These are phyloP conservation scores for Nyctibius bracteatus DNA, from an alignment of 2,113 vertebrate genomes.

Conservation along the genomic window DNA sequence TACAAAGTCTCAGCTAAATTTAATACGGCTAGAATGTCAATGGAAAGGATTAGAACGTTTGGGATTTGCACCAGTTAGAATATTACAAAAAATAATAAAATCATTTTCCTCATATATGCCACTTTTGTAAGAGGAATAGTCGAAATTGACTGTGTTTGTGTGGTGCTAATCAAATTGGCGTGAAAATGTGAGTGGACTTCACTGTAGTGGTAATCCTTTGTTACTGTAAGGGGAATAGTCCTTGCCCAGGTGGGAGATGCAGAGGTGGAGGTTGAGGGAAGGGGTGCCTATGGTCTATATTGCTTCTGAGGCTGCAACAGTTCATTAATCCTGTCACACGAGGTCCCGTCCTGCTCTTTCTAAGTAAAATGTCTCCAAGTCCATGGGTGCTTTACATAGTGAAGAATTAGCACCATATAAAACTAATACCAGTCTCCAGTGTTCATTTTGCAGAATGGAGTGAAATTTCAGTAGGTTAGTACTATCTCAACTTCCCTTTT, in stretches of 20 bases:
- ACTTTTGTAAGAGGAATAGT: not conserved
- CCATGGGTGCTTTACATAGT: not conserved
- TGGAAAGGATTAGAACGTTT: slow-evolving; percentile 44
- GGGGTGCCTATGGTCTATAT: not conserved
- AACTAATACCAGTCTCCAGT: not conserved
- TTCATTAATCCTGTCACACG: not conserved
- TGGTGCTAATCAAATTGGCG: not conserved
- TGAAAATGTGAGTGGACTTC: not conserved
- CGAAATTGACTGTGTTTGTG: not conserved
- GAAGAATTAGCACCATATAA: not conserved
- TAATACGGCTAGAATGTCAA: slow-evolving; percentile 46
- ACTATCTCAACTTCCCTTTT: not conserved
- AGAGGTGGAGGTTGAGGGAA: not conserved
- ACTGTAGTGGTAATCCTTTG: not conserved
- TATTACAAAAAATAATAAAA: not conserved
- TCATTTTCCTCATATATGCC: not conserved
- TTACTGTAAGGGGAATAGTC: not conserved
- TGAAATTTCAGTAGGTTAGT: not conserved
- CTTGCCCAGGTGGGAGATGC: not conserved
- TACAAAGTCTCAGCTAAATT: slow-evolving; percentile 47
- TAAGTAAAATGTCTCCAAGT: not conserved
- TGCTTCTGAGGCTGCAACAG: not conserved
- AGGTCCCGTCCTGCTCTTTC: not conserved
- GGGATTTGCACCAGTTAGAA: slow-evolving; percentile 43
- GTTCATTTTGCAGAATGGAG: not conserved